Conservation (phyloP, 2,888 invertebrate genomes). For the Epinotia brunnichana region DNA sequence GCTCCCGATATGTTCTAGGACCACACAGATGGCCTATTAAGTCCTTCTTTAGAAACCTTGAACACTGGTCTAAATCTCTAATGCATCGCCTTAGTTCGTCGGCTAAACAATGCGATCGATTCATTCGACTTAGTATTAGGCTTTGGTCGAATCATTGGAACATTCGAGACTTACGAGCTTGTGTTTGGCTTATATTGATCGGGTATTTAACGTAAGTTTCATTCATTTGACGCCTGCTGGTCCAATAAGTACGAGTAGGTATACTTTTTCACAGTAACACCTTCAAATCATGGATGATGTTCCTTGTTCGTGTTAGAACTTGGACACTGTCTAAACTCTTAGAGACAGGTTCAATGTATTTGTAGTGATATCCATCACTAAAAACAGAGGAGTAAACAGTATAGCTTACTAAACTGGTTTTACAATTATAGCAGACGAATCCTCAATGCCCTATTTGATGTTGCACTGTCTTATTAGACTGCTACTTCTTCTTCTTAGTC, state of each 20-base stretch:
- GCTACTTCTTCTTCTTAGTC: too few relatives aligned
- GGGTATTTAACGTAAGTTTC: not conserved
- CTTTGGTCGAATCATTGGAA: conserved; percentile 3
- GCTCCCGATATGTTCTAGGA: conserved; percentile 70
- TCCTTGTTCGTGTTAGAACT: not conserved
- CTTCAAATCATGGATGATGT: not conserved
- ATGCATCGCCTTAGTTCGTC: conserved; percentile 48
- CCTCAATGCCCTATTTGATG: too few relatives aligned
- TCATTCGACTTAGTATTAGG: not conserved
- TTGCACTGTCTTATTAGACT: too few relatives aligned
- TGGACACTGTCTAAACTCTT: too few relatives aligned
- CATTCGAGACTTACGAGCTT: not conserved
- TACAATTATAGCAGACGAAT: too few relatives aligned
- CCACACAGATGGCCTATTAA: conserved; percentile 68
- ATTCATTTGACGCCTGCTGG: not conserved
- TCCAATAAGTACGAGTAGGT: not conserved
- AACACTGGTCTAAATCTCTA: conserved; percentile 44
- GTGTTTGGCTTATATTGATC: conserved; percentile 8
- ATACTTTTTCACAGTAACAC: not conserved
- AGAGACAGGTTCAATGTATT: too few relatives aligned
- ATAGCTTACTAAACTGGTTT: too few relatives aligned
- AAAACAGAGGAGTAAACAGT: too few relatives aligned
- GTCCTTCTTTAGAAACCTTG: conserved; percentile 49
- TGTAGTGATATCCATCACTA: too few relatives aligned
- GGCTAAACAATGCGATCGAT: conserved; percentile 15